Base-by-base conservation (phyloP, 2,797 vertebrate genomes). In the Rousettus madagascariensis region DNA sequence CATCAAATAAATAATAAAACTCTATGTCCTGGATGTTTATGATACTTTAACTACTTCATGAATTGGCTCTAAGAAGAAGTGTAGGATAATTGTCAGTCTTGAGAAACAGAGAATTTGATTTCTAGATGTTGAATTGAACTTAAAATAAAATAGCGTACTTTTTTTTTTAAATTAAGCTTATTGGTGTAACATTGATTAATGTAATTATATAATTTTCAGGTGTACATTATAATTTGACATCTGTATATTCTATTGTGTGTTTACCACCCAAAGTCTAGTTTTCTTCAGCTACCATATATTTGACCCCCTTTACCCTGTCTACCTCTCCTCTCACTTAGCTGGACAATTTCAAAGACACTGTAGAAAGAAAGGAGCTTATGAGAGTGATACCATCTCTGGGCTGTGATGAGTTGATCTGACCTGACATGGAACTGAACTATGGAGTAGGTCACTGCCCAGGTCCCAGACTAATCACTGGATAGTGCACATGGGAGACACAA, bases 81-180 rank as follows among this genome's bases (percentile, higher is more conserved):
- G 36, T 51, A 75, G 69, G 66, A 68, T 95, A 94, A 96, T 93
- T 92, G 84, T 91, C 46, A 86, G 85, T 57, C 90, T 85, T 93
- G 78, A 59, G 84, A 97, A 97, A 95, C n/a, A 91, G 82, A 97
- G 84, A 93, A 96, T 94, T 96, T 24, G 46, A 97, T 96, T 96
- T 96, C 78, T 90, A 88, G 72, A 84, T 90, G 61, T 87, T 87
- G 57, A 75, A 89, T 91, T 97, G 87, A 93, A 90, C 91, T 96
- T 95, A 77, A 90, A 96, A 85, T 94, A 95, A 93, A 92, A 74
- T 84, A 46, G 46, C 0, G 12, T 46, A 13, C 2, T 46, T 46
- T 46, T 46, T 46, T 46, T 46, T 46, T 46, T 11, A 11, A 15
- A 46, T 46, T 46, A 46, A 46, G 46, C 13, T 46, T 46, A 46